Percentiles rank a stretch among this genome's conserved stretches.
These are phyloP conservation scores for Sebastes taczanowskii DNA, from an alignment of 2,797 vertebrate genomes.

Conservation along the genomic window DNA sequence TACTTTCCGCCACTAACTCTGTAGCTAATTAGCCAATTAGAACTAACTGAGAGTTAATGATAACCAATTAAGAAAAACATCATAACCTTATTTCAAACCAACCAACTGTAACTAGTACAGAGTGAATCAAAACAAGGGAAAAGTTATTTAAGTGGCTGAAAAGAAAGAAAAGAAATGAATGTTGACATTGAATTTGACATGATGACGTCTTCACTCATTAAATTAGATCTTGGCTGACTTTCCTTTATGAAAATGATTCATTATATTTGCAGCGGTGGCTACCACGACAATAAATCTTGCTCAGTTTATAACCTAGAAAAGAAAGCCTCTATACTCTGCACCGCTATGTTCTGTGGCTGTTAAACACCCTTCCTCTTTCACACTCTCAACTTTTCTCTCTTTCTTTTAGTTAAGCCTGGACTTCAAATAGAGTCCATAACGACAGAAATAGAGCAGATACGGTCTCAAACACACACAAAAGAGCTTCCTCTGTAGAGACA, in stretches of 20 bases:
- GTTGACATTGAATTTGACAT: not conserved
- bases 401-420: not conserved
- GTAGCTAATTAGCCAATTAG: not conserved
- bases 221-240: not conserved
- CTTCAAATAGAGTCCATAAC: constrained; percentile 4
- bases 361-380: not conserved
- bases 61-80: not conserved
- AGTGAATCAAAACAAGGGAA: not conserved
- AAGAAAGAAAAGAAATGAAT: not conserved
- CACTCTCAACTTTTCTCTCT: not conserved
- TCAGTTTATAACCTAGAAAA: not conserved
- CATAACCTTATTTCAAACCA: not conserved
- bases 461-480: not conserved
- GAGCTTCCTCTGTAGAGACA: not conserved
- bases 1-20: not conserved
- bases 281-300: not conserved
- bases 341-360: not conserved
- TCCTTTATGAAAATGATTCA: not conserved
- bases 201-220: not conserved
- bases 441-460: too few species aligned
- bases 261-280: not conserved
- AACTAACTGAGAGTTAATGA: not conserved
- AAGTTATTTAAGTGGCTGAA: not conserved
- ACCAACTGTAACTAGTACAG: not conserved
- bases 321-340: not conserved